phyloP scores from a whole-genome alignment of 2,113 vertebrate genomes.

The Dipodomys merriami region DNA sequence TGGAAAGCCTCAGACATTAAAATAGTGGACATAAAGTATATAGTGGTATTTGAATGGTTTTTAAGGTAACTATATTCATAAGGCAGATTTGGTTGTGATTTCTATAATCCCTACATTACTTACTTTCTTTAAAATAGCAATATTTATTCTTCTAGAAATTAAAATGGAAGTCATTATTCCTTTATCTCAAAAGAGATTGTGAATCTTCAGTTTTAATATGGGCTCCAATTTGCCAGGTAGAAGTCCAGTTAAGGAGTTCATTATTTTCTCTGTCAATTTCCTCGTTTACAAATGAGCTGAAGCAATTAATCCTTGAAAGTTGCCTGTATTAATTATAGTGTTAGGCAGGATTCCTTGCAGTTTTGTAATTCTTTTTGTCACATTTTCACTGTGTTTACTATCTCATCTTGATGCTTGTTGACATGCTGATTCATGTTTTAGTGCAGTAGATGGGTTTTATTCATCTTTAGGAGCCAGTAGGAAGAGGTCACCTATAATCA shows the following conservation, averaged over 20 bases:
- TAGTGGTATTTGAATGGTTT: neutral
- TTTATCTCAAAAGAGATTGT: neutral
- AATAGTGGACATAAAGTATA: neutral
- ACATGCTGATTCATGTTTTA: conserved; percentile 82
- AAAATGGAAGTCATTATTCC: neutral
- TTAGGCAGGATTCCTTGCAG: conserved; percentile 59
- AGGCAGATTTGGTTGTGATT: neutral
- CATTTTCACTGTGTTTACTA: conserved; percentile 74
- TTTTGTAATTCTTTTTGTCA: conserved; percentile 77
- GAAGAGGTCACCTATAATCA: conserved; percentile 82
- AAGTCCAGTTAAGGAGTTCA: conserved; percentile 60
- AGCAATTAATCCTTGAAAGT: conserved; percentile 72
- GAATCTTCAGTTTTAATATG: conserved; percentile 65
- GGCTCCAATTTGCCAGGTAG: conserved; percentile 11
- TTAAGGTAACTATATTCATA: neutral
- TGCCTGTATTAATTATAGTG: conserved; percentile 70
- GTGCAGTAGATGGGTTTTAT: conserved; percentile 71
- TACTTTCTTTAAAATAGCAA: neutral
- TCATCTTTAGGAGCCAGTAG: conserved; percentile 79
- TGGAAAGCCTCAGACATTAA: neutral
- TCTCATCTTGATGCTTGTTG: conserved; percentile 77
- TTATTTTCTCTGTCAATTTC: conserved; percentile 73
- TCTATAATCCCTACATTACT: conserved; percentile 13
- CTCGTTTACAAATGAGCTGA: conserved; percentile 76
- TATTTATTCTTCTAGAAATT: conserved; percentile 34